Base-by-base conservation (phyloP, 2,888 invertebrate genomes). In the Eupithecia abbreviata region DNA sequence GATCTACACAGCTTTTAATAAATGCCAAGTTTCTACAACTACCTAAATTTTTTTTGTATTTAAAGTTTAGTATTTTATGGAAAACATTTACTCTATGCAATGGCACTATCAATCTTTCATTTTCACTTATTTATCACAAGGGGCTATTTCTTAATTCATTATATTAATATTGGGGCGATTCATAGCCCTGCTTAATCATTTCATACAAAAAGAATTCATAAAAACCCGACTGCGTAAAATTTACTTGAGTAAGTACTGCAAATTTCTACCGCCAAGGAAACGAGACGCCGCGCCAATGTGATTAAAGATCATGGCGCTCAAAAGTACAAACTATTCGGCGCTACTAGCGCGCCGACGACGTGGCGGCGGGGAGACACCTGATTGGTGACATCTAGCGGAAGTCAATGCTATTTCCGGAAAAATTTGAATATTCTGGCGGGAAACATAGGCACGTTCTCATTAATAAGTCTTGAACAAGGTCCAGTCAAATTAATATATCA, bases 121-220 rank as follows among this genome's bases (percentile, higher is more conserved):
- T 87, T 87, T 89, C 84, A 84, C 87, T 82, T 87, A 88, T 82
- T 85, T 92, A 93, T 92, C 92, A 93, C 92, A 93, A 89, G 84
- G 85, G 84, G 83, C 81, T 73, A 78, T 82, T 84, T 82, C 81
- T 80, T 79, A 79, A 74, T 71, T 69, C 18, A 71, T 81, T 84
- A 84, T 71, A 67, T 76, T 71, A 80, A 79, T 78, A 79, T 80
- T 82, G 82, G 82, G 83, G 83, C 81, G 78, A 81, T 74, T 72
- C 55, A 72, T 71, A 72, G 82, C 82, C 82, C 79, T 84, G 77
- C 79, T 72, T 72, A 74, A 47, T 74, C 69, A 74, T 73, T 76
- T 75, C 71, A 74, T 75, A 75, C 67, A 76, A 77, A 73, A 80
- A 77, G 73, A 69, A 47, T 47, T 47, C n/a, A 58, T 47, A 1